These are phyloP conservation scores for Formica selysi DNA, from an alignment of 1,140 invertebrate genomes.

Conservation along the genomic window DNA sequence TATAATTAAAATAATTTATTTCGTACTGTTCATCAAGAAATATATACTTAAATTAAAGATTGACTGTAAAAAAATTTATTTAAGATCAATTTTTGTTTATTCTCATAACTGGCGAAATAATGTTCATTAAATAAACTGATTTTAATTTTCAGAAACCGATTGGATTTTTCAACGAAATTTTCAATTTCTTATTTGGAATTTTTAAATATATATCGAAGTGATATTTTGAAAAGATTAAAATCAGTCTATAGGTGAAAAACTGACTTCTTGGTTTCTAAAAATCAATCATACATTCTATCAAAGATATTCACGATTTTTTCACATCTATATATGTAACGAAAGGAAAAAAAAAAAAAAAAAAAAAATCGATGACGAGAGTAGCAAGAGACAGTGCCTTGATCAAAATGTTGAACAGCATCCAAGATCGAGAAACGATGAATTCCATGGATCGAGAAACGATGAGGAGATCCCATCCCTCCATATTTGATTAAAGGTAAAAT, in stretches of 20 bases:
- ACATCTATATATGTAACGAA: background rate
- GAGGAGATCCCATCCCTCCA: background rate
- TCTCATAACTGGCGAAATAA: background rate
- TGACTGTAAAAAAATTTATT: background rate
- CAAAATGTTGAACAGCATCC: background rate
- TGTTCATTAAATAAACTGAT: background rate
- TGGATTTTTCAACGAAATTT: no score
- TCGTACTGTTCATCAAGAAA: no score
- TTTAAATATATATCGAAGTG: no score
- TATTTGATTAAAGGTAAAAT: background rate
- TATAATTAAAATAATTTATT: no score
- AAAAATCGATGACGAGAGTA: background rate
- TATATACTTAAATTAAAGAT: no score
- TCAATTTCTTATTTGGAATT: no score
- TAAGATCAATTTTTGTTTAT: background rate
- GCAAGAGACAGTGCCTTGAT: background rate
- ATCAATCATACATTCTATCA: conserved; percentile 8
- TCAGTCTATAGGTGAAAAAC: no score
- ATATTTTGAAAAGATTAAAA: no score
- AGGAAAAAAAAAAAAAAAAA: conserved; percentile 5
- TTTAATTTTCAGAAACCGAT: background rate
- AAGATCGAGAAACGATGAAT: background rate
- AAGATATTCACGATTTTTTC: background rate
- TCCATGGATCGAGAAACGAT: background rate
- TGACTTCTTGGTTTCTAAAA: background rate